Conservation (phyloP, 1,140 invertebrate genomes). For the Teleopsis dalmanni region DNA sequence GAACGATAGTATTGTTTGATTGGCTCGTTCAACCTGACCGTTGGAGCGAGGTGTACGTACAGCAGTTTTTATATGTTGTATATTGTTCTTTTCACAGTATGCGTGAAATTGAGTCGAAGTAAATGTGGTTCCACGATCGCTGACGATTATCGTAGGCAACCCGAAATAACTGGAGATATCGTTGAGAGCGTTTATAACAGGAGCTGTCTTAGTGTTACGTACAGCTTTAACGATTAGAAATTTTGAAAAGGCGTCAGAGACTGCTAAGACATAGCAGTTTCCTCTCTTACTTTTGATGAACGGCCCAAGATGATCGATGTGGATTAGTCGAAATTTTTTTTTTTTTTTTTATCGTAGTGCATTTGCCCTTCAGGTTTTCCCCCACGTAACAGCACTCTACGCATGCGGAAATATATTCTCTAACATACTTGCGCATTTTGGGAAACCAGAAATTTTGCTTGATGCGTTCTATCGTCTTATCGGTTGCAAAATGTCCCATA, state of each 20-base stretch:
- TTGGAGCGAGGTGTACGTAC: conserved; percentile 15
- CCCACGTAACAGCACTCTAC: conserved; percentile 20
- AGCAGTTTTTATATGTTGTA: conserved; percentile 10
- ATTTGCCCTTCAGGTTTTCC: conserved; percentile 22
- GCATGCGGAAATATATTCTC: conserved; percentile 13
- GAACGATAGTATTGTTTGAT: conserved; percentile 11
- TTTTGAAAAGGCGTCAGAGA: conserved; percentile 36
- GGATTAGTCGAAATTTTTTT: conserved; percentile 22
- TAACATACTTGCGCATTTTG: conserved; percentile 21
- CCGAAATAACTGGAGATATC: conserved; percentile 11
- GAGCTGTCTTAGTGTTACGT: conserved; percentile 15
- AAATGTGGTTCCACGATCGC: conserved; percentile 18
- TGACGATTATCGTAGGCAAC: conserved; percentile 17
- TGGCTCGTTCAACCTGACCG: conserved; percentile 23
- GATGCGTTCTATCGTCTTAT: conserved; percentile 21
- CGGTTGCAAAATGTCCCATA: conserved; percentile 20
- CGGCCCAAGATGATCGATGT: conserved; percentile 33
- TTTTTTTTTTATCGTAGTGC: conserved; percentile 24
- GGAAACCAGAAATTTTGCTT: conserved; percentile 25
- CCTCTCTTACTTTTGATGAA: conserved; percentile 22
- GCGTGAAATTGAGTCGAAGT: conserved; percentile 5
- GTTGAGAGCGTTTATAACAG: conserved; percentile 23
- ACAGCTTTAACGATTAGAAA: conserved; percentile 11
- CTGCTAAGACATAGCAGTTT: conserved; percentile 44
- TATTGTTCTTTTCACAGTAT: conserved; percentile 9